Base-by-base conservation (phyloP, 1,140 invertebrate genomes). In the Drosophila rufa region DNA sequence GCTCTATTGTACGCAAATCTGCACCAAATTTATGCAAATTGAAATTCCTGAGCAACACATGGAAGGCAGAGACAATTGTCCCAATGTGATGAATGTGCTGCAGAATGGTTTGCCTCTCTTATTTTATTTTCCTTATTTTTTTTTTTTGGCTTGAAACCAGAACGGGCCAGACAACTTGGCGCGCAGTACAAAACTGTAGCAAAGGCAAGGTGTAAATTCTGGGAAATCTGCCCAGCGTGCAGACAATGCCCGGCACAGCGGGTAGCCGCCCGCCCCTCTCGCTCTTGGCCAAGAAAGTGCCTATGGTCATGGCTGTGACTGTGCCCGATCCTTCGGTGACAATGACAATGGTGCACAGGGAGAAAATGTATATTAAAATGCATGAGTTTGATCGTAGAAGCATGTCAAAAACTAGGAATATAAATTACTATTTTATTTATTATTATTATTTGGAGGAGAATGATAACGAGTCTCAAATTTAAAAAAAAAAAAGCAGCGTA, bases 11-110 rank as follows among this genome's bases (percentile, higher is more conserved):
- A 86, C 83, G 83, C 83, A 86, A 86, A 86, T 86, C 83, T 83
- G 80, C 64, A 83, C 83, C 83, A 86, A 86, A 86, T 89, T 86
- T 86, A 86, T 86, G 83, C 83, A 86, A 86, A 86, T 86, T 86
- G 83, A 86, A 86, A 86, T 86, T 86, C 83, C 80, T 64, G 64
- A 56, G 76, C 83, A 86, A 86, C 83, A 86, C 84, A 84, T 86
- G 83, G 83, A 70, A 46, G 58, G 42, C 58, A 56, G 57, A 45
- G 58, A 55, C 62, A 80, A 80, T 80, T 74, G 77, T 80, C 65
- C 58, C 76, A 59, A 78, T 79, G 53, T 56, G 80, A 82, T 82
- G 79, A 81, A 81, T 81, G 79, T 80, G 79, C 79, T 70, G 75
- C 53, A 57, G 80, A 59, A 65, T 79, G 50, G 67, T 38, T 33